Evolutionary conservation across 92 coral and sea anemone genomes (phyloP), one percentile per base, ranked within the genome.

Genomic region (Siderastrea siderea): DNA sequence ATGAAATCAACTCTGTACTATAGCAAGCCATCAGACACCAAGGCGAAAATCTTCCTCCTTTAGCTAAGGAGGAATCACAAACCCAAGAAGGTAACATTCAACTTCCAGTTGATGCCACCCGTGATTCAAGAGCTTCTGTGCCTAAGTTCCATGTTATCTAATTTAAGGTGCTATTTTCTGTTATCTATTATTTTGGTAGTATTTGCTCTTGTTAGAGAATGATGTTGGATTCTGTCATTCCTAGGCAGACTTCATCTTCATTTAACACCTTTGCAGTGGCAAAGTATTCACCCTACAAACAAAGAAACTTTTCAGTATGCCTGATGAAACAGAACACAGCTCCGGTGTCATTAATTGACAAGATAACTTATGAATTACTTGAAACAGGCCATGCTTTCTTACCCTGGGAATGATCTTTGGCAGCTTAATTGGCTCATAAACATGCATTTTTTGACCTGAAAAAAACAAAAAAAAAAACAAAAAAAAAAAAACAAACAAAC

Each of bases 321-420:
- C 38, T 26, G 38, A 26, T 26, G 38, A 26, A 26, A 26, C 38
- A 26, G 38, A 26, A 26, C 38, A 26, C 38, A 26, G 38, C 38
- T 26, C 38, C 38, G 38, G 38, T 26, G 38, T 26, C 38, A 26
- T 26, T 0, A 26, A 26, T 26, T 26, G 38, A 26, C 38, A 26
- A 26, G 38, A 26, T 26, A 26, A 46, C 57, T 65, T 45, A 5
- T 50, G 3, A 43, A 19, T n/a, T 53, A 2, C 0, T 54, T 61
- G 4, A 58, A 68, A 43, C 55, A 71, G 38, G 57, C 57, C 14
- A 11, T 46, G 51, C 45, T 16, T 7, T 8, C 66, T 77, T 82
- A 93, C 96, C 98, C 87, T 95, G 11, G 98, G 98, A 63, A 95
- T 95, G 85, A 82, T 86, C 83, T 88, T 91, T 52, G 98, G 98